Evolutionary conservation across 2,113 vertebrate genomes (phyloP).

Genomic region (Coregonus clupeaformis): DNA sequence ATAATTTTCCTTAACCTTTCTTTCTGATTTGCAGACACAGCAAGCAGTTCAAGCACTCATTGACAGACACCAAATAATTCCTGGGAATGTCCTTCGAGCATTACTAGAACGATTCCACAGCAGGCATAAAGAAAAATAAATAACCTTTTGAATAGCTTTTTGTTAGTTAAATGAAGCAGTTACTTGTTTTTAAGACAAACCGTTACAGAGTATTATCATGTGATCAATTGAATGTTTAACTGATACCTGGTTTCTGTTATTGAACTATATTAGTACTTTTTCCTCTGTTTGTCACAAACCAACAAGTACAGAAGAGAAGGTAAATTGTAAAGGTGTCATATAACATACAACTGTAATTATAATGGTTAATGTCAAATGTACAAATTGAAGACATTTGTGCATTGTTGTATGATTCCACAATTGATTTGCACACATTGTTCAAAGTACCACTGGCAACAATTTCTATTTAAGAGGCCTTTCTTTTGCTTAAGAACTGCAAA

Average conservation of each 20-base stretch:
- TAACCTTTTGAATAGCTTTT: background rate
- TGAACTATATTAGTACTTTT: too few relatives aligned
- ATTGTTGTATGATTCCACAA: conserved; percentile 20
- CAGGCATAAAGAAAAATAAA: conserved; percentile 72
- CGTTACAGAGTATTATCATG: background rate
- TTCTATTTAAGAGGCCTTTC: conserved; percentile 24
- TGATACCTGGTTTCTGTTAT: too few relatives aligned
- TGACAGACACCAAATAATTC: conserved; percentile 89
- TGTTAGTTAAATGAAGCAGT: background rate
- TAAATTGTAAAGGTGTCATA: background rate
- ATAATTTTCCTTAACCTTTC: background rate
- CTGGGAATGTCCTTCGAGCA: conserved; percentile 90
- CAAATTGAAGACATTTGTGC: background rate
- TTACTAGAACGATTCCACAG: conserved; percentile 83
- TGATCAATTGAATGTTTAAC: background rate
- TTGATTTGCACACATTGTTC: conserved; percentile 38
- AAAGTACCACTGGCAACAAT: conserved; percentile 56
- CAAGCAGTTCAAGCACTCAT: conserved; percentile 87
- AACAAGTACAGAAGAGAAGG: conserved; percentile 7
- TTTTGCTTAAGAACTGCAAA: background rate
- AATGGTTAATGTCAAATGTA: conserved; percentile 21
- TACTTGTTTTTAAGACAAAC: background rate
- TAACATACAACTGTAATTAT: conserved; percentile 11
- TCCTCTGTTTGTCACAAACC: background rate
- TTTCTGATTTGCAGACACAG: conserved; percentile 77